phyloP scores from a whole-genome alignment of 2,113 vertebrate genomes.

The Calypte anna region DNA sequence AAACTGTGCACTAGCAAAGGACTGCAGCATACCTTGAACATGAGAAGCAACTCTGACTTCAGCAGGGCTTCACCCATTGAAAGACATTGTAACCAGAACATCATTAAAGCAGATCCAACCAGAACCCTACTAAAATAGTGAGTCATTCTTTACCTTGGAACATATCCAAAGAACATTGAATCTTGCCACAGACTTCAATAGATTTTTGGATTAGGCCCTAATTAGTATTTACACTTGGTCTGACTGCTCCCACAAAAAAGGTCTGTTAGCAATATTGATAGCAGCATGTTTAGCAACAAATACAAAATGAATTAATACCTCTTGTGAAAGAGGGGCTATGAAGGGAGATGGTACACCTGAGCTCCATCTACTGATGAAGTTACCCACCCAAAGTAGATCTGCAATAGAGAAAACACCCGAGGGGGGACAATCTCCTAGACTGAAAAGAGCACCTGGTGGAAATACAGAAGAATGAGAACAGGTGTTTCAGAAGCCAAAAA shows the following conservation, averaged over 20 bases:
- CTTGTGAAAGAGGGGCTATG: neutral
- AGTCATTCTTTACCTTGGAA: neutral
- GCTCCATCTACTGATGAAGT: neutral
- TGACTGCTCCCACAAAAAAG: neutral
- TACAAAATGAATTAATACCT: neutral
- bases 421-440: neutral
- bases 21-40: neutral
- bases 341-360: neutral
- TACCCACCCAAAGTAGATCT: neutral
- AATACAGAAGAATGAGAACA: neutral
- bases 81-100: neutral
- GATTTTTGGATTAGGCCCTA: conserved; percentile 28
- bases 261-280: neutral
- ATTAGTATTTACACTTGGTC: conserved; percentile 24
- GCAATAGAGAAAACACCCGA: neutral
- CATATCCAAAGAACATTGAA: neutral
- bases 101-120: neutral
- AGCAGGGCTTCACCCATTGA: neutral
- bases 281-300: neutral
- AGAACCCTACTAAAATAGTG: neutral
- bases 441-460: neutral
- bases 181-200: neutral
- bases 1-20: neutral
- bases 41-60: neutral
- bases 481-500: neutral